phyloP scores from a whole-genome alignment of 2,888 invertebrate species.

The Perithous albicinctus region DNA sequence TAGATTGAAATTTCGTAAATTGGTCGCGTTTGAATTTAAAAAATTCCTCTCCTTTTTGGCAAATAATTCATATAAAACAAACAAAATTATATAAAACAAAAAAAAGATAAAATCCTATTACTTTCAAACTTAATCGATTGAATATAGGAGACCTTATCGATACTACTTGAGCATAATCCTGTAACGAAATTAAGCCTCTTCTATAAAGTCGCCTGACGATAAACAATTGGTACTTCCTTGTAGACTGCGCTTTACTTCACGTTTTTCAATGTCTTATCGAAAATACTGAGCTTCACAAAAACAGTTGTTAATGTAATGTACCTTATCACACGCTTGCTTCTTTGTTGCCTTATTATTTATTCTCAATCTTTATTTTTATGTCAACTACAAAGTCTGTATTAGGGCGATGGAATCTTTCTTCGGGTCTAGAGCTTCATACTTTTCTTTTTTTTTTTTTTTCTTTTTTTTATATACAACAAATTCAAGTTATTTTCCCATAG shows the following conservation, averaged over 20 bases:
- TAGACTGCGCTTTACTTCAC: conserved; percentile 48
- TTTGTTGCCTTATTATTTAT: conserved; percentile 44
- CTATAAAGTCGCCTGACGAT: conserved; percentile 12
- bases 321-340: conserved; percentile 61
- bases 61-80: too few relatives aligned
- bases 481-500: not conserved
- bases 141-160: conserved; percentile 3
- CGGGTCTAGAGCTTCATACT: not conserved
- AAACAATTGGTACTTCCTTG: conserved; percentile 43
- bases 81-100: too few relatives aligned
- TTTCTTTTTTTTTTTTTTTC: not conserved
- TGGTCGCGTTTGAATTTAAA: not conserved
- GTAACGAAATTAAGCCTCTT: conserved; percentile 11
- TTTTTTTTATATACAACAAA: not conserved
- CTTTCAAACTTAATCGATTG: conserved; percentile 19
- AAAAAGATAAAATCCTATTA: not conserved
- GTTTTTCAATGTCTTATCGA: conserved; percentile 42
- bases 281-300: conserved; percentile 42
- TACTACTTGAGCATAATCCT: conserved; percentile 14
- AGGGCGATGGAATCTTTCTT: conserved; percentile 3
- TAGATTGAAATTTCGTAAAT: not conserved
- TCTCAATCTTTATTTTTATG: conserved; percentile 24
- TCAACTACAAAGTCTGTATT: not conserved
- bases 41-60: too few relatives aligned
- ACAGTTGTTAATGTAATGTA: conserved; percentile 48